Base-by-base conservation (phyloP, 2,797 vertebrate species). In the Alfaro cultratus region DNA sequence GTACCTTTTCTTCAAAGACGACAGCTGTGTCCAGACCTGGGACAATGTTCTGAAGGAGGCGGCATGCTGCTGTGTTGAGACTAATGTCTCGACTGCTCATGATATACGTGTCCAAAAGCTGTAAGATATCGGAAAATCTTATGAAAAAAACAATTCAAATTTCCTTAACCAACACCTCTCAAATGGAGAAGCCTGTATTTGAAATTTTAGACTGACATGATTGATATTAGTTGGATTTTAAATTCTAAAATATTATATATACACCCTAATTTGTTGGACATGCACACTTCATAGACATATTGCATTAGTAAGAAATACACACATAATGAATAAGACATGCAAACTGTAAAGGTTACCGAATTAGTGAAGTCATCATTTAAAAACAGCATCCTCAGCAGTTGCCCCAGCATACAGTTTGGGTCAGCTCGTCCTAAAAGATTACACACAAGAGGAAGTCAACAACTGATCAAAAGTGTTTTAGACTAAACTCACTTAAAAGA, bases 361-460 rank as follows among this genome's bases (percentile, higher is more conserved):
- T 99, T 99, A 86, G 98, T 99, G 92, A 99, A 98, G 91, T 99
- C 97, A 68, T 98, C 97, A 1, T 98, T 99, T 95, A 97, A 97
- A 89, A 99, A 98, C 62, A 99, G 94, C 88, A 97, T 98, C 94
- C 98, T 98, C 90, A 99, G 94, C n/a, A 99, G 93, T 73, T 98
- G 97, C 78, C 98, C 98, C 90, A 99, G 95, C 97, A 97, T 98
- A 84, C 98, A 98, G 81, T 98, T 96, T 0, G 98, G 98, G 85
- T 99, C 97, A 0, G 97, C 98, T 46, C 98, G 96, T 78, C 97
- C 98, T 99, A 93, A 4, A 76, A 75, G 36, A 9, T 11, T 0
- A 21, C 0, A 77, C 68, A 2, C 0, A 16, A 70, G 21, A 83
- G 3, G 60, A 57, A 86, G 45, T 86, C 29, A 88, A 67, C 16